phyloP scores from a whole-genome alignment of 2,113 vertebrate species.

The Ailuropoda melanoleuca region DNA sequence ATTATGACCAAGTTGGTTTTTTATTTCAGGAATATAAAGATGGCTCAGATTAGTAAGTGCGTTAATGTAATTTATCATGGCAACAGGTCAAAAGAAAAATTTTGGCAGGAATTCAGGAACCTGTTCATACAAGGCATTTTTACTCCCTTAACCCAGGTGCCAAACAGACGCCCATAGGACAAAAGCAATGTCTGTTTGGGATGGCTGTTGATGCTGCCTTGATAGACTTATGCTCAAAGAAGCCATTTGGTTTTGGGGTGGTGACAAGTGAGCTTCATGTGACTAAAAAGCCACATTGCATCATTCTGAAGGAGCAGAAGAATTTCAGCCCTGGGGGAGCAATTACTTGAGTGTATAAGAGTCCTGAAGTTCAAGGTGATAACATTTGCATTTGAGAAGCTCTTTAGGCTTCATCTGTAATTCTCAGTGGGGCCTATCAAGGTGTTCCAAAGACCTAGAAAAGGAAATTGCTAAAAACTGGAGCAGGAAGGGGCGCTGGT shows the following conservation, averaged over 20 bases:
- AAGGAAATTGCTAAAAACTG: not conserved
- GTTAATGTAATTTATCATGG: not conserved
- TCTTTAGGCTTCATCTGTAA: not conserved
- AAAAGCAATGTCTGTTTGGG: not conserved
- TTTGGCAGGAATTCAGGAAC: not conserved
- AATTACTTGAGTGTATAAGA: not conserved
- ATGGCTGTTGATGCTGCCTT: not conserved
- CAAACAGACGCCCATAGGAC: not conserved
- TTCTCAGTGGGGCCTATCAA: not conserved
- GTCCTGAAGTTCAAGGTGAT: not conserved
- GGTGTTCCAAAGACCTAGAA: not conserved
- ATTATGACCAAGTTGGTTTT: not conserved
- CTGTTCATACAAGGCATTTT: not conserved
- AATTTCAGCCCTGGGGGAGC: not conserved
- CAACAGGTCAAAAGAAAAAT: not conserved
- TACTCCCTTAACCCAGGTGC: not conserved
- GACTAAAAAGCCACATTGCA: not conserved
- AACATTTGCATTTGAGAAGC: not conserved
- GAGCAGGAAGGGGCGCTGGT: not conserved
- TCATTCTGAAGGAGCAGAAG: not conserved
- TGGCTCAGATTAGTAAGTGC: not conserved
- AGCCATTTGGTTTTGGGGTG: not conserved
- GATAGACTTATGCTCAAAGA: not conserved
- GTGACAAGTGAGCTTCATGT: not conserved
- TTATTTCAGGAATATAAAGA: constrained; percentile 33